phyloP scores from a whole-genome alignment of 2,888 invertebrate species.

The Cryptops parisi region DNA sequence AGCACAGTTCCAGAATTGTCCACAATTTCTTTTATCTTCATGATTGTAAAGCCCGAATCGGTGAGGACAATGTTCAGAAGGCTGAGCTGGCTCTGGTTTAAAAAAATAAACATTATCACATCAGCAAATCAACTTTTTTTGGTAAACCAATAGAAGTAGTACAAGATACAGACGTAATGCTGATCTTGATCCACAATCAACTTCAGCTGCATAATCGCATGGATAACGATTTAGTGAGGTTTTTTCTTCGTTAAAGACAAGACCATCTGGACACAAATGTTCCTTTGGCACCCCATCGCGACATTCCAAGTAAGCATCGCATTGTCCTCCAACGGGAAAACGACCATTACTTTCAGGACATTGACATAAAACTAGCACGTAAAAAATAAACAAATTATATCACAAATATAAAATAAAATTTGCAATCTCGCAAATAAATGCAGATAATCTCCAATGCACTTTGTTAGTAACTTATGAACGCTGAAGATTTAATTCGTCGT shows the following conservation, averaged over 20 bases:
- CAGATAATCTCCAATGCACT: too few relatives aligned
- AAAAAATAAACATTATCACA: not conserved
- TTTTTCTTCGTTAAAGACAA: slow-evolving; percentile 56
- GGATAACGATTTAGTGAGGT: slow-evolving; percentile 41
- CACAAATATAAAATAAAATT: too few relatives aligned
- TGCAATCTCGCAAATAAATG: too few relatives aligned
- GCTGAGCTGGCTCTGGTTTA: slow-evolving; percentile 47
- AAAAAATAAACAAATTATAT: not conserved
- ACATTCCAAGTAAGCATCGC: slow-evolving; percentile 78
- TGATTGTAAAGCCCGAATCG: slow-evolving; percentile 66
- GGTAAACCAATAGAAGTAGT: not conserved
- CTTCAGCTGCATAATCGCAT: slow-evolving; percentile 71
- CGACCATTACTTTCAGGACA: slow-evolving; percentile 71
- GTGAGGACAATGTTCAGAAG: slow-evolving; percentile 65
- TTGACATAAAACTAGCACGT: slow-evolving; percentile 4
- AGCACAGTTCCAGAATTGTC: slow-evolving; percentile 66
- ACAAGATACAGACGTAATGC: slow-evolving; percentile 50
- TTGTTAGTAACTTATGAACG: not conserved
- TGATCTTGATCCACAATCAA: slow-evolving; percentile 55
- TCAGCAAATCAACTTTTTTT: too few relatives aligned
- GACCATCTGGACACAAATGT: slow-evolving; percentile 71
- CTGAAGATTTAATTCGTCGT: too few relatives aligned
- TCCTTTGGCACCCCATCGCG: slow-evolving; percentile 54
- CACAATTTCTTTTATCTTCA: slow-evolving; percentile 61
- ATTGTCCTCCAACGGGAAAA: slow-evolving; percentile 71